Conservation (phyloP, 64 coral and sea anemone genomes). For the Actinia equina region DNA sequence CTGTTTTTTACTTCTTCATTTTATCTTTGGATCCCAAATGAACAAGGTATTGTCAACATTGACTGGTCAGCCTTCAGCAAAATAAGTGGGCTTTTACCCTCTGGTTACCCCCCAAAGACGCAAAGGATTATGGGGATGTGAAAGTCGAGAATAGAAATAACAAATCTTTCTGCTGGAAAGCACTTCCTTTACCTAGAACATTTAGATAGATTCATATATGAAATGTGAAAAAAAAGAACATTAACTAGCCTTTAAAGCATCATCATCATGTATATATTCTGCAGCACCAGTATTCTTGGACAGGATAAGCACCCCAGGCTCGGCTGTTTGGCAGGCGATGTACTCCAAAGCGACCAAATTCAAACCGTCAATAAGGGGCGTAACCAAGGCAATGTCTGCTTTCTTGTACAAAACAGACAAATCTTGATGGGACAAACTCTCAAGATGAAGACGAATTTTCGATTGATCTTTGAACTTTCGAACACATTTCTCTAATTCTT, state of each 20-base stretch:
- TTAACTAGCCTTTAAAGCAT: neutral
- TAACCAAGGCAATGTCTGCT: constrained; percentile 14
- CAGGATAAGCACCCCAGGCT: neutral
- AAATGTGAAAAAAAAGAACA: no score
- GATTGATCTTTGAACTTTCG: neutral
- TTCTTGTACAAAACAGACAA: neutral
- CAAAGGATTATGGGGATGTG: no score
- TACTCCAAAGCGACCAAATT: constrained; percentile 11
- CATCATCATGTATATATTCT: neutral
- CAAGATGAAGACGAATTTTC: neutral
- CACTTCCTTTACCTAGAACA: no score
- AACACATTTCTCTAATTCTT: neutral
- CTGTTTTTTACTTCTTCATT: no score
- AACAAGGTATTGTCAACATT: no score
- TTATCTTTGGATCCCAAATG: no score
- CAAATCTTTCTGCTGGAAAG: no score
- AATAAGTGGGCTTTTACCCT: no score
- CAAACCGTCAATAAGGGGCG: constrained; percentile 4
- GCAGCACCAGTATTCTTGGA: neutral
- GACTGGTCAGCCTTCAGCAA: no score
- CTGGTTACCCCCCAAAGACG: no score
- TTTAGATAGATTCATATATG: neutral
- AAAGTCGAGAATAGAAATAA: no score
- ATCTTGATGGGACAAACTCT: neutral
- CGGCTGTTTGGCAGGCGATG: neutral